These are phyloP conservation scores for Numenius arquata DNA, from an alignment of 2,113 vertebrate species.

Conservation along the genomic window DNA sequence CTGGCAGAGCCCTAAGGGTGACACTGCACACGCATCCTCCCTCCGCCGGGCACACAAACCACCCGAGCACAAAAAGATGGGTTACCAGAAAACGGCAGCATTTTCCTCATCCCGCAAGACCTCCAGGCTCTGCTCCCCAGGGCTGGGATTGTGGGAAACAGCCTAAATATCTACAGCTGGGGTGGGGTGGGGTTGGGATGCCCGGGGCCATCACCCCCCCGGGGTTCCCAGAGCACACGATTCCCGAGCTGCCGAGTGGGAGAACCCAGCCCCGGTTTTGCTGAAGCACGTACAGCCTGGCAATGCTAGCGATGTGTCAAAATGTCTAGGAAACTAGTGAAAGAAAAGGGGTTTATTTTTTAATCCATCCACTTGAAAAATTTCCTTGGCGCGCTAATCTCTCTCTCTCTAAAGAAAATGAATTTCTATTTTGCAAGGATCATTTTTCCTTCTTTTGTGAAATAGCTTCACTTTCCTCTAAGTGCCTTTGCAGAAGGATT, in stretches of 20 bases:
- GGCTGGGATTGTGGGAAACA: not conserved
- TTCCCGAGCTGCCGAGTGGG: rapidly evolving
- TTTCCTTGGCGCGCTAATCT: not conserved
- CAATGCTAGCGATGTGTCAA: not conserved
- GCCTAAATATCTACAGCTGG: not conserved
- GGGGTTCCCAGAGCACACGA: not conserved
- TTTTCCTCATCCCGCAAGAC: rapidly evolving
- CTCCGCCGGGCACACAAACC: rapidly evolving
- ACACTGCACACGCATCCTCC: rapidly evolving
- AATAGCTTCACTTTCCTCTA: not conserved
- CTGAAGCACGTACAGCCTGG: not conserved
- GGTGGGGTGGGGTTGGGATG: not conserved
- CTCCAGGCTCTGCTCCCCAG: rapidly evolving
- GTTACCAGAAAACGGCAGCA: rapidly evolving
- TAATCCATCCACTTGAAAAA: not conserved
- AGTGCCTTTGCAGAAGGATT: not conserved
- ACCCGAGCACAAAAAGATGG: rapidly evolving
- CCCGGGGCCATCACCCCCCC: not conserved
- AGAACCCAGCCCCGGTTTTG: not conserved
- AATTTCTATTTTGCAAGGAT: not conserved
- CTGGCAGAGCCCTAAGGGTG: rapidly evolving
- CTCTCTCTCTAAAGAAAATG: not conserved
- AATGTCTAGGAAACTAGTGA: not conserved
- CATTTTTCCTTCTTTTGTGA: not conserved
- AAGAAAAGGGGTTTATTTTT: not conserved